phyloP scores from a whole-genome alignment of 2,113 vertebrate genomes.

The Toxotes jaculatrix region DNA sequence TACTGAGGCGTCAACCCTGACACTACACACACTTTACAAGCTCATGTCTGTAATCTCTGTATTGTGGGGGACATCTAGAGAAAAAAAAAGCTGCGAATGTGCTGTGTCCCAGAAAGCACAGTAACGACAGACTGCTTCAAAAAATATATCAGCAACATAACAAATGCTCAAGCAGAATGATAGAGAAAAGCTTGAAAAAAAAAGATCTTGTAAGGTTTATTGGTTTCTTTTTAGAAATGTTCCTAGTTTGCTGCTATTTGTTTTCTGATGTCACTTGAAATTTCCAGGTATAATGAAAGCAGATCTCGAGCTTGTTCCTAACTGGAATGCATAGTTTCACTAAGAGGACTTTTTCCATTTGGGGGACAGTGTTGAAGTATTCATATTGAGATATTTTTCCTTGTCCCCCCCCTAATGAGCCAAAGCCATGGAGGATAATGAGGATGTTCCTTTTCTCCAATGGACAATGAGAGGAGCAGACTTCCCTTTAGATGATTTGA shows the following conservation, averaged over 20 bases:
- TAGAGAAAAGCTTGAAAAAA: not conserved
- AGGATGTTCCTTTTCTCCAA: conserved; percentile 64
- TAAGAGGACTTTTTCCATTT: conserved; percentile 16
- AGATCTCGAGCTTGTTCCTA: conserved; percentile 4
- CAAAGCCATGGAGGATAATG: conserved; percentile 75
- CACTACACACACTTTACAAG: conserved; percentile 46
- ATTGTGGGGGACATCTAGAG: conserved; percentile 21
- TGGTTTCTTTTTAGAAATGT: not conserved
- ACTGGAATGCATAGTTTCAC: conserved; percentile 15
- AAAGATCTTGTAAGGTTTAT: conserved; percentile 27
- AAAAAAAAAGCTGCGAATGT: conserved; percentile 15
- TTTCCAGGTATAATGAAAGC: conserved; percentile 14
- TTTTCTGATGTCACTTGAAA: conserved; percentile 16
- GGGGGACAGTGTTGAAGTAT: conserved; percentile 37
- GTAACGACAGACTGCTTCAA: not conserved
- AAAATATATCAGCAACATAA: not conserved
- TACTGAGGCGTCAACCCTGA: conserved; percentile 28
- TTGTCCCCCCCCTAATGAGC: conserved; percentile 64
- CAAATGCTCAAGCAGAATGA: not conserved
- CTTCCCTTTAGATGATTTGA: conserved; percentile 73
- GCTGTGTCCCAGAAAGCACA: conserved; percentile 27
- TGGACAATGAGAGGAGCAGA: conserved; percentile 65
- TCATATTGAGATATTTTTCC: conserved; percentile 60
- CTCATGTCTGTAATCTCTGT: conserved; percentile 38
- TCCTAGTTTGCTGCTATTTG: not conserved